phyloP scores from a whole-genome alignment of 2,113 vertebrate species.

The Anseranas semipalmata region DNA sequence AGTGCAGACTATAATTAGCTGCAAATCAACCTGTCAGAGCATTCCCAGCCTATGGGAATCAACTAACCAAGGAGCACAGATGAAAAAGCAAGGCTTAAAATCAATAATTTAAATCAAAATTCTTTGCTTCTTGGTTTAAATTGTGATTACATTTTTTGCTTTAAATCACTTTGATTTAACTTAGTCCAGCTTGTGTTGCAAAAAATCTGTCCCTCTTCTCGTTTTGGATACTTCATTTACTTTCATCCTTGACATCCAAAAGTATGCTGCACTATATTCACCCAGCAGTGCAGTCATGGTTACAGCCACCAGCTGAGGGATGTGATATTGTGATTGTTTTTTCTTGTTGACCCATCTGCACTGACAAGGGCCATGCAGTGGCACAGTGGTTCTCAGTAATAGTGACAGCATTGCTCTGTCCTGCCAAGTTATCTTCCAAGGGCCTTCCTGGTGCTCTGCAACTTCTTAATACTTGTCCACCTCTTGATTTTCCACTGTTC shows the following conservation, averaged over 20 bases:
- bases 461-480: not conserved
- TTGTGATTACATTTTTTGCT: not conserved
- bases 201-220: not conserved
- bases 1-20: conserved; percentile 60
- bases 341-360: not conserved
- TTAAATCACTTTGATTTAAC: not conserved
- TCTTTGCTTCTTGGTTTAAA: not conserved
- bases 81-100: conserved; percentile 51
- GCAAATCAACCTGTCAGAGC: conserved; percentile 65
- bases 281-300: not conserved
- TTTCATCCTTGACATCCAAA: not conserved
- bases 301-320: not conserved
- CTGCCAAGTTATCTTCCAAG: not conserved
- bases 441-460: not conserved
- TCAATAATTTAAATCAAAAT: conserved; percentile 24
- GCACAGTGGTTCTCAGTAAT: not conserved
- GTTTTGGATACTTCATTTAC: not conserved
- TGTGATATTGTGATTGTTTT: not conserved
- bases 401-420: not conserved
- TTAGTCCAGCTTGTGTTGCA: not conserved
- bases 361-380: accelerated
- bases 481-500: not conserved
- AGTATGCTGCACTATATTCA: not conserved
- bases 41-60: conserved; percentile 22
- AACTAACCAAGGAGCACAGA: conserved; percentile 35